Evolutionary conservation across 1,140 invertebrate species (phyloP).

Genomic region (Leptinotarsa lineolata): DNA sequence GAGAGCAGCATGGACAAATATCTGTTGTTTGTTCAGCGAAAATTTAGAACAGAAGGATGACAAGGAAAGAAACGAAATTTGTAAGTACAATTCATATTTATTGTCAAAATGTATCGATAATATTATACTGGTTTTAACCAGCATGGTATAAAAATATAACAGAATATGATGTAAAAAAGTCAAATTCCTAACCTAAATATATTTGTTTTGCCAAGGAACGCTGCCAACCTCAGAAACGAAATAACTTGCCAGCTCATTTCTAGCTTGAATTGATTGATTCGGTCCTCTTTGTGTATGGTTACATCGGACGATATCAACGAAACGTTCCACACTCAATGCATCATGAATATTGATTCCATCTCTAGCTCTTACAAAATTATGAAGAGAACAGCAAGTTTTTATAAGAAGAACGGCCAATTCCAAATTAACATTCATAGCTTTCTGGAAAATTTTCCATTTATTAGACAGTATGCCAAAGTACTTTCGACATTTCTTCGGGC

Average conservation of each 20-base stretch:
- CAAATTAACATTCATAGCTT: slow-evolving; percentile 25
- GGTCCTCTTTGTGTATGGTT: slow-evolving; percentile 1
- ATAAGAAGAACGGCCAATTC: slow-evolving; percentile 15
- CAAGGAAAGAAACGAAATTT: too few relatives aligned
- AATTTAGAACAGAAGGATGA: too few relatives aligned
- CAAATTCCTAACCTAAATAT: too few relatives aligned
- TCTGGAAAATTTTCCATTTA: background rate
- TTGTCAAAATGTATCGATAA: too few relatives aligned
- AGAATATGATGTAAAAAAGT: too few relatives aligned
- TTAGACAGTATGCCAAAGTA: background rate
- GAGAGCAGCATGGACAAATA: too few relatives aligned
- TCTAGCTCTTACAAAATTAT: slow-evolving; percentile 16
- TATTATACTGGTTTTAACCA: too few relatives aligned
- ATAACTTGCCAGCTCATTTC: slow-evolving; percentile 20
- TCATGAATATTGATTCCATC: slow-evolving; percentile 28
- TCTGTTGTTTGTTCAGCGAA: too few relatives aligned
- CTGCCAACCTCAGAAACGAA: too few relatives aligned
- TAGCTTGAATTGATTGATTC: slow-evolving; percentile 22
- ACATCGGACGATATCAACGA: slow-evolving; percentile 20
- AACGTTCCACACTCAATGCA: slow-evolving; percentile 16
- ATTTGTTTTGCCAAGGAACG: too few relatives aligned
- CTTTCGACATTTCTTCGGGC: background rate
- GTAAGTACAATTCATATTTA: too few relatives aligned
- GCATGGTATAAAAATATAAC: too few relatives aligned
- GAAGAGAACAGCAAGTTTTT: slow-evolving; percentile 26